Base-by-base conservation (phyloP, 2,888 invertebrate genomes). In the Epistrophe grossulariae region DNA sequence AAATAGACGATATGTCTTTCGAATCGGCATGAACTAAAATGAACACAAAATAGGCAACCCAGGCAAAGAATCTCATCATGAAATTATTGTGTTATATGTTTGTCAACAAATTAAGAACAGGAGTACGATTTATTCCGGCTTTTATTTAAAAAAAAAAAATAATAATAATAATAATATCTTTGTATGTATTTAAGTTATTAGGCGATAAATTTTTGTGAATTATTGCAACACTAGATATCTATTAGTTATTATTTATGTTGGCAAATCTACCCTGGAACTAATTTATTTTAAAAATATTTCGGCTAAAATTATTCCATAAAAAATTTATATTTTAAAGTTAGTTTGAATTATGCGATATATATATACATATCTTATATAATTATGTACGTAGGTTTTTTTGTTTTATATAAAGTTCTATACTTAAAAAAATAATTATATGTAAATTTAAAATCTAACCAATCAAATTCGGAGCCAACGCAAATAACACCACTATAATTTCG, bases 41-140 rank as follows among this genome's bases (percentile, higher is more conserved):
- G 4, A 55, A 55, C 28, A 55, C n/a, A 31, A 28, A 28, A 28
- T 11, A 55, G 8, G 28, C 11, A 7, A 31, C 15, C 9, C 5
- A 19, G 31, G 45, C 10, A 17, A 31, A 45, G 9, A 13, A 24
- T 52, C 15, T 48, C 24, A n/a, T n/a, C n/a, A n/a, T 24, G 48
- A 62, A 68, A 35, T 80, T 48, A 71, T 57, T 81, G 48, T 70
- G 50, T 81, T 55, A 50, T 78, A 59, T 24, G 24, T 73, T 73
- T 70, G 68, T 79, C 60, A 70, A 83, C 73, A 66, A 64, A 59
- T 64, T 71, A 62, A 28, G 40, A 71, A 17, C 62, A 64, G 40
- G 15, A 19, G 35, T 52, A 35, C n/a, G 35, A 76, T 71, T 79
- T 79, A 71, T 79, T 52, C 40, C 9, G 45, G 66, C 40, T 80